Conservation (phyloP, 2,888 invertebrate genomes). For the Mythimna vitellina region DNA sequence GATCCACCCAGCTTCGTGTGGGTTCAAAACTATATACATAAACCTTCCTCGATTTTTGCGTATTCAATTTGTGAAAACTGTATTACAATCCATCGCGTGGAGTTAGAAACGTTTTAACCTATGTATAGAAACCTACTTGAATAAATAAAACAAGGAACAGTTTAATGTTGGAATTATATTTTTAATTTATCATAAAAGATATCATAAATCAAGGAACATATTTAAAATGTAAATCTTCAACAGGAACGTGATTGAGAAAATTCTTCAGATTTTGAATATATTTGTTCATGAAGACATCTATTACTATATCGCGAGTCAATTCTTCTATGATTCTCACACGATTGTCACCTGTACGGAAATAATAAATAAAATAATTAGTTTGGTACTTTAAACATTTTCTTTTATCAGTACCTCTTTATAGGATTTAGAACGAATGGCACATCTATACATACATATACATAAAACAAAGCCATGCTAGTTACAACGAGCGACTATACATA, state of each 20-base stretch:
- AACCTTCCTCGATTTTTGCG: no score
- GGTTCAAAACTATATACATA: no score
- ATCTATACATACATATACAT: no score
- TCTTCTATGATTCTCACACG: slow-evolving; percentile 18
- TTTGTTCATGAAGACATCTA: slow-evolving; percentile 41
- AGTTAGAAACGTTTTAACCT: no score
- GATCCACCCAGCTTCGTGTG: no score
- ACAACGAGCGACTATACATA: no score
- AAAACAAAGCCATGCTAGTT: no score
- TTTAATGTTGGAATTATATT: not conserved
- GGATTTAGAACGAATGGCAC: no score
- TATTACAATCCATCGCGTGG: no score
- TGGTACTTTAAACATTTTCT: no score
- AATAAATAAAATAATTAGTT: not conserved
- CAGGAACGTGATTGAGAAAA: slow-evolving; percentile 7
- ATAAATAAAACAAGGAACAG: not conserved
- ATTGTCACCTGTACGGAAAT: slow-evolving; percentile 13
- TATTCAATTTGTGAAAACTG: no score
- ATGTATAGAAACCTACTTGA: not conserved
- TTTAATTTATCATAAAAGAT: not conserved
- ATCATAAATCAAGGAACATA: slow-evolving; percentile 14
- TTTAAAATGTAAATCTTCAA: slow-evolving; percentile 27
- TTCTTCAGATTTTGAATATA: slow-evolving; percentile 33
- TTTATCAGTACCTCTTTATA: no score
- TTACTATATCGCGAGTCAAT: slow-evolving; percentile 21